Conservation (phyloP, 2,113 vertebrate species). For the Polypterus senegalus region DNA sequence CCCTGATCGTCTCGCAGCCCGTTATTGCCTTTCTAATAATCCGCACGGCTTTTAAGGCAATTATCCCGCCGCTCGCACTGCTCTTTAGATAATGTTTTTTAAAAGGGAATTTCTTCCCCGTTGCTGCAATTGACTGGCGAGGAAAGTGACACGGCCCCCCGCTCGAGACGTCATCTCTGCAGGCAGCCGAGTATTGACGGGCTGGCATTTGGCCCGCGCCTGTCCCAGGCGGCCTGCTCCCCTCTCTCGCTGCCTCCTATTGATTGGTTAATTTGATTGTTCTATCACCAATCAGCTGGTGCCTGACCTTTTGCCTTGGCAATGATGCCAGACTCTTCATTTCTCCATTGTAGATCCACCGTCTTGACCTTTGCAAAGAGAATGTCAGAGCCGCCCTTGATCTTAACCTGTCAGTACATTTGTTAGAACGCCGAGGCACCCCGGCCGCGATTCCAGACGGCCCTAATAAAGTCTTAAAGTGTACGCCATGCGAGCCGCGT, state of each 20-base stretch:
- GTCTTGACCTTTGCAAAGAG: constrained; percentile 85
- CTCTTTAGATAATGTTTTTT: too few species aligned
- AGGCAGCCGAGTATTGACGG: constrained; percentile 69
- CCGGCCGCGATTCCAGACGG: constrained; percentile 52
- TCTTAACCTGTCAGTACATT: constrained; percentile 80
- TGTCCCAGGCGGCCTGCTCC: constrained; percentile 62
- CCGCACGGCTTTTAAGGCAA: too few species aligned
- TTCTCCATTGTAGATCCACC: constrained; percentile 75
- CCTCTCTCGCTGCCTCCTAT: constrained; percentile 74
- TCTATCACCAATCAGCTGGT: constrained; percentile 96
- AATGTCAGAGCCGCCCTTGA: constrained; percentile 87
- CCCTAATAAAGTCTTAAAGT: constrained; percentile 9
- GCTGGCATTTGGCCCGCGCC: constrained; percentile 77
- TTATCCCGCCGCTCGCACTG: too few species aligned
- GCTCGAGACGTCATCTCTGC: constrained; percentile 54
- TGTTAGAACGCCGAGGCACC: constrained; percentile 70
- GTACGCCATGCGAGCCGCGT: background rate
- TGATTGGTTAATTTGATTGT: constrained; percentile 98
- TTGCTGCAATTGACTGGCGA: too few species aligned
- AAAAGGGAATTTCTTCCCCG: too few species aligned
- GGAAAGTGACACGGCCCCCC: constrained; percentile 37
- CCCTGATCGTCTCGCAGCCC: too few species aligned
- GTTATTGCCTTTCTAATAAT: too few species aligned
- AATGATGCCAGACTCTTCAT: constrained; percentile 82
- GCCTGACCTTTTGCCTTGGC: constrained; percentile 96